Evolutionary conservation across 2,113 vertebrate genomes (phyloP), one percentile per base, ranked within the genome.

Genomic region (Aldabrachelys gigantea): DNA sequence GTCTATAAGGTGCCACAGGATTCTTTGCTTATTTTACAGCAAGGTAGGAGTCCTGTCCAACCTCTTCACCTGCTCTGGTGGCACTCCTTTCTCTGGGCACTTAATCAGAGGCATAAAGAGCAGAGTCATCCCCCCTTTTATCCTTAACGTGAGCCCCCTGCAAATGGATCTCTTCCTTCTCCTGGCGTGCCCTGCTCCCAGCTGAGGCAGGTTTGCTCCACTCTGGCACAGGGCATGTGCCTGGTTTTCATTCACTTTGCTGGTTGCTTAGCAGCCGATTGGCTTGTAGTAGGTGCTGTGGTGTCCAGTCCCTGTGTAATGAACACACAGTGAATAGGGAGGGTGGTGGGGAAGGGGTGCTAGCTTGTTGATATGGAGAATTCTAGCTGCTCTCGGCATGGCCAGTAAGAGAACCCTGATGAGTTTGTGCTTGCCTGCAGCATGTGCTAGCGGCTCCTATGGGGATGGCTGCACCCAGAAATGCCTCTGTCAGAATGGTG

Each of bases 401-500:
- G 35, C 3, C 41, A 59, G 25, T 44, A 1, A 0, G 6, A 27
- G 62, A n/a, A 35, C 29, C 16, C 50, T 80, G 86, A 9, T 7
- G 35, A 38, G 53, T 17, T 78, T 87, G 31, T 75, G 17, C 62
- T 91, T 89, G 52, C 87, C 38, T 69, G 38, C n/a, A 99, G 99
- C 82, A 10, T 99, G 99, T 89, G 72, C 69, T 2, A 69, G 52
- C 0, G 98, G 98, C 86, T 98, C 96, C 97, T 99, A 98, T 0
- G 98, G 99, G 2, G 97, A 98, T 0, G 89, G 97, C 59, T 99
- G 99, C 82, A 96, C 97, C 56, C 98, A 97, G 87, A 97, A 93
- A 5, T 99, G 99, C 83, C 89, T 2, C 19, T 99, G 99, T 78
- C 85, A 90, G 65, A 98, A 99, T 0, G 97, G 98, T 9, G 98